phyloP scores from a whole-genome alignment of 2,797 vertebrate genomes.

The Crenuchus spilurus region DNA sequence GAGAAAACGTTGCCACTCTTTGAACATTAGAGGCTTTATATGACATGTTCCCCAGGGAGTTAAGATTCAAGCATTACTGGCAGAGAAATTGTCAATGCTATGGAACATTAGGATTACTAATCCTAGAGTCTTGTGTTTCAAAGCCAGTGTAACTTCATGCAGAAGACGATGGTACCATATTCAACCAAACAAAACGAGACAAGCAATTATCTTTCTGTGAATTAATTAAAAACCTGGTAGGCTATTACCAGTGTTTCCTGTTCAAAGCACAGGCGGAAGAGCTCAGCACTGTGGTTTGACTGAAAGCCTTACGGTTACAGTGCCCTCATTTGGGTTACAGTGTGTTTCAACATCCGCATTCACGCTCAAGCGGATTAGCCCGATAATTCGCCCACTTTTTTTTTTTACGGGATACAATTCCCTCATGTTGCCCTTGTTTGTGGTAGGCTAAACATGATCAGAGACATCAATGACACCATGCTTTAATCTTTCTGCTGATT shows the following conservation, averaged over 20 bases:
- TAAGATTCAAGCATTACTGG: slow-evolving; percentile 22
- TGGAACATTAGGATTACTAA: slow-evolving; percentile 30
- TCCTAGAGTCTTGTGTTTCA: slow-evolving; percentile 29
- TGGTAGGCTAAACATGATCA: slow-evolving; percentile 43
- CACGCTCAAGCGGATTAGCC: slow-evolving; percentile 31
- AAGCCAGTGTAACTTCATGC: slow-evolving; percentile 29
- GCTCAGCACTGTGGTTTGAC: slow-evolving; percentile 2
- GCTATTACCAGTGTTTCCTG: slow-evolving; percentile 18
- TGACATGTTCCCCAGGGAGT: slow-evolving; percentile 10
- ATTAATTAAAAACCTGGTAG: slow-evolving; percentile 36
- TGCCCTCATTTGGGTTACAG: slow-evolving; percentile 38
- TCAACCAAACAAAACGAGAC: slow-evolving; percentile 29
- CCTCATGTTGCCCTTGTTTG: slow-evolving; percentile 29
- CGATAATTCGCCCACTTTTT: slow-evolving; percentile 18
- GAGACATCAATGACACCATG: slow-evolving; percentile 43
- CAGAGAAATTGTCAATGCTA: slow-evolving; percentile 9
- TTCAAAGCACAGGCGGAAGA: slow-evolving; percentile 15
- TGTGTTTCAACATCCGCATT: slow-evolving; percentile 27
- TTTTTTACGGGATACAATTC: slow-evolving; percentile 17
- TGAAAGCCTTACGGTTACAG: neutral
- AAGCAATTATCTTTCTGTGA: slow-evolving; percentile 39
- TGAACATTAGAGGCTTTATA: slow-evolving; percentile 24
- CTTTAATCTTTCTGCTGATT: slow-evolving; percentile 60
- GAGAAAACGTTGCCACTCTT: neutral
- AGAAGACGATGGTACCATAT: neutral